These are phyloP conservation scores for Cylindroiulus punctatus DNA, from an alignment of 2,888 invertebrate species.

Conservation along the genomic window DNA sequence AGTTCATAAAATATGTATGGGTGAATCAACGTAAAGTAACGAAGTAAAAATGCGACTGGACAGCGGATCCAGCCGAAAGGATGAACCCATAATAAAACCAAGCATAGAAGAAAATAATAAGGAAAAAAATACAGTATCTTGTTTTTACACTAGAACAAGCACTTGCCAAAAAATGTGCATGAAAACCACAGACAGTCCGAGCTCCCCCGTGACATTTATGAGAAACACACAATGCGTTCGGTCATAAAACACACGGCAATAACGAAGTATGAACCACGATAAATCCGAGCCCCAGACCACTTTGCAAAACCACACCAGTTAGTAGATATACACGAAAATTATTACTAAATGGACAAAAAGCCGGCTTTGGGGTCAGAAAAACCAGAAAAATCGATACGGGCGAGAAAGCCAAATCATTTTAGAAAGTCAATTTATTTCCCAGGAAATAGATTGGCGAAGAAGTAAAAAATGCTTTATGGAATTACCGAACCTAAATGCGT, in stretches of 20 bases:
- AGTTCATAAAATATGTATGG: background rate
- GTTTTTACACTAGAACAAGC: background rate
- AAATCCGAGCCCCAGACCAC: slow-evolving; percentile 34
- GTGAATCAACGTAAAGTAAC: slow-evolving; percentile 14
- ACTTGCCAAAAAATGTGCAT: slow-evolving; percentile 37
- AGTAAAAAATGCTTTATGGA: slow-evolving; percentile 23
- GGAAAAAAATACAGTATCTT: background rate
- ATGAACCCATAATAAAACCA: background rate
- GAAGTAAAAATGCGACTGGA: slow-evolving; percentile 11
- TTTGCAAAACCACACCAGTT: slow-evolving; percentile 42
- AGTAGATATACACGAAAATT: slow-evolving; percentile 19
- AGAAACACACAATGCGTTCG: slow-evolving; percentile 31
- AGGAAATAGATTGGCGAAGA: background rate
- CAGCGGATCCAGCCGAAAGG: background rate
- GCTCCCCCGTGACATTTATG: slow-evolving; percentile 9
- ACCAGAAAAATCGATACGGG: background rate
- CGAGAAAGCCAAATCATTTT: slow-evolving; percentile 2
- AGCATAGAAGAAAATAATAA: background rate
- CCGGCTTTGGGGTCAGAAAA: background rate
- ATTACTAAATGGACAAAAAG: slow-evolving; percentile 19
- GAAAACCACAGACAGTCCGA: slow-evolving; percentile 28
- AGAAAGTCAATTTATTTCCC: slow-evolving; percentile 11
- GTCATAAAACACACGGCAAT: slow-evolving; percentile 13
- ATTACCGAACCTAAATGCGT: background rate
- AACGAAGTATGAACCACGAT: slow-evolving; percentile 38